Evolutionary conservation across 92 coral and sea anemone genomes (phyloP), one percentile per base, ranked within the genome.

Genomic region (Phymanthus crucifer): DNA sequence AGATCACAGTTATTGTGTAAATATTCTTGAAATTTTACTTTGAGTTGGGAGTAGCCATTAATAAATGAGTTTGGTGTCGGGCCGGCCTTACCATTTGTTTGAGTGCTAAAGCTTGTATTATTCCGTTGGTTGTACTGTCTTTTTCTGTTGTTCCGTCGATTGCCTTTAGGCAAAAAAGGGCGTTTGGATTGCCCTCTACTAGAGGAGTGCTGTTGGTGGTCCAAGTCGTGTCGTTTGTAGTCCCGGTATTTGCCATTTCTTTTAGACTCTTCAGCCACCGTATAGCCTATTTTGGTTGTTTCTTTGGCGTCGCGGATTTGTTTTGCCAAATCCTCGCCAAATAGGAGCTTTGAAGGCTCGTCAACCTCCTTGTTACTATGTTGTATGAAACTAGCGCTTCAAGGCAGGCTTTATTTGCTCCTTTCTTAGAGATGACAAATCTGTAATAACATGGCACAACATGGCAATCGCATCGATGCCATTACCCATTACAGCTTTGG

Each of bases 381-480:
- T 77, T 43, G 84, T 56, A 38, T 69, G 78, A 70, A 37, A 77
- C 11, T 87, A 87, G 21, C 84, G 68, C 70, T 74, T 75, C 32
- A 86, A 58, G 36, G 83, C 73, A 32, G 86, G 90, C 78, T 77
- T 87, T 36, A 87, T 36, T 48, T 87, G 77, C 21, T 78, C 90
- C 65, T 77, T 66, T 46, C 87, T 54, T 69, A 81, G 37, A 61
- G 32, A 24, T 32, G 83, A 81, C 36, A 81, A 2, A 17, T 86
- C 86, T 27, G 71, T 26, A 16, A 61, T 32, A 26, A 79, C 79
- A 13, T 83, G 75, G 48, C 81, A 72, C 66, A 83, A 34, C 5
- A 83, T 37, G n/a, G 82, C 81, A 38, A 82, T 47, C 24, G 57
- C 24, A 65, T 82, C 75, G 27, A 82, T 35, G 2, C 85, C 75